Percentiles rank a stretch among this genome's conserved stretches.
phyloP scores from a whole-genome alignment of 1,140 invertebrate species.

The Drosophila pseudoananassae region DNA sequence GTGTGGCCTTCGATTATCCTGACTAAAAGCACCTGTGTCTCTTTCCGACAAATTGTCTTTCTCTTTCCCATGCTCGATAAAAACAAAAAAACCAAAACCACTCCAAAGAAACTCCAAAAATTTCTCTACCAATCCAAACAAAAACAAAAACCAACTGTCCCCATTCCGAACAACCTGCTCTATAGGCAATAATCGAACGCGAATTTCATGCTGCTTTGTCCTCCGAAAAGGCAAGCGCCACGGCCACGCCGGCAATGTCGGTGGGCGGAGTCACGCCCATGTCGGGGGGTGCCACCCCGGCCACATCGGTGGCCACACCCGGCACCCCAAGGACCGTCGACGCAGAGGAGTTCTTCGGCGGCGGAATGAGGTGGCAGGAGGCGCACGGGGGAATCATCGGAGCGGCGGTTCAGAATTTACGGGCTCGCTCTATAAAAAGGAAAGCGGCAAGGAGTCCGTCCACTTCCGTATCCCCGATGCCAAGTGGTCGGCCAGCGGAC shows the following conservation, averaged over 20 bases:
- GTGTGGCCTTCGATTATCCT: slow-evolving; percentile 41
- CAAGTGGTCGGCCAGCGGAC: slow-evolving; percentile 34
- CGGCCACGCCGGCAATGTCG: slow-evolving; percentile 53
- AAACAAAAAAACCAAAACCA: slow-evolving; percentile 35
- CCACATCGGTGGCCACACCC: slow-evolving; percentile 44
- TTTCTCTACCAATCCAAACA: slow-evolving; percentile 46
- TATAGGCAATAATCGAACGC: slow-evolving; percentile 82
- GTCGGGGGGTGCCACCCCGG: slow-evolving; percentile 23
- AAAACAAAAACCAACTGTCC: slow-evolving; percentile 44
- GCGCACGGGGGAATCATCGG: slow-evolving; percentile 79
- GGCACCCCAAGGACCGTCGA: slow-evolving; percentile 35
- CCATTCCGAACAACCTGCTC: slow-evolving; percentile 51
- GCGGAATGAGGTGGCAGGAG: slow-evolving; percentile 75
- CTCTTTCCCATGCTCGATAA: slow-evolving; percentile 38
- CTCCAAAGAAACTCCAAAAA: slow-evolving; percentile 33
- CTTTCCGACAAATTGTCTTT: slow-evolving; percentile 47
- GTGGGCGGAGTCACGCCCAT: slow-evolving; percentile 58
- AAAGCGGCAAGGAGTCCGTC: slow-evolving; percentile 47
- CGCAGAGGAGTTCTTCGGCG: slow-evolving; percentile 54
- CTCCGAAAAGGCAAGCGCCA: slow-evolving; percentile 79
- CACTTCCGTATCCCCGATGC: slow-evolving; percentile 39
- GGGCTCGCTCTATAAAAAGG: slow-evolving; percentile 75
- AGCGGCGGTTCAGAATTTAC: slow-evolving; percentile 72
- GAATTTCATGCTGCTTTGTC: slow-evolving; percentile 84
- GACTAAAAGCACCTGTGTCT: slow-evolving; percentile 45